Conservation (phyloP, 2,113 vertebrate genomes). For the Epinephelus fuscoguttatus region DNA sequence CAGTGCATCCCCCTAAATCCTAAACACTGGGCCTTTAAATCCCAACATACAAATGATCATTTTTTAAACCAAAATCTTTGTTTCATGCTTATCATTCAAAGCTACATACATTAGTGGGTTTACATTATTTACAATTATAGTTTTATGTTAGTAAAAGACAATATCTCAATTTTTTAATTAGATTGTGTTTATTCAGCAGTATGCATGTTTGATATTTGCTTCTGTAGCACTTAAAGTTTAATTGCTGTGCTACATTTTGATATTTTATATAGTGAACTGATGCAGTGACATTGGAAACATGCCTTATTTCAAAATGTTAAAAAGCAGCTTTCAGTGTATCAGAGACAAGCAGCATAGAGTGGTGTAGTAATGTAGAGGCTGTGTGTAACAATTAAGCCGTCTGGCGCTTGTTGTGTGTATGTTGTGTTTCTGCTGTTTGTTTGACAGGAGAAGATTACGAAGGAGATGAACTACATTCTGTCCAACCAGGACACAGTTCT, state of each 20-base stretch:
- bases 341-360: background rate
- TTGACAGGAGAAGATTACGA: constrained; percentile 94
- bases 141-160: background rate
- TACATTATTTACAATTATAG: background rate
- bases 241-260: background rate
- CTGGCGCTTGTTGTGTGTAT: constrained; percentile 2
- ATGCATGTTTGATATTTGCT: background rate
- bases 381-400: background rate
- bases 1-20: too few relatives aligned
- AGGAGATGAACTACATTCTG: constrained; percentile 94
- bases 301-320: background rate
- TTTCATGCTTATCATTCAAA: background rate
- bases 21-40: too few relatives aligned
- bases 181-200: background rate
- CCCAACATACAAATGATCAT: too few relatives aligned
- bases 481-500: constrained; percentile 94
- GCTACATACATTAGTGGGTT: background rate
- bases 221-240: background rate
- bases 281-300: background rate
- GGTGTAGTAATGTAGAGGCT: background rate
- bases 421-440: constrained; percentile 32
- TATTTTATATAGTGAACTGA: background rate
- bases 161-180: background rate
- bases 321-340: background rate
- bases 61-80: too few relatives aligned